Evolutionary conservation across 1,140 invertebrate genomes (phyloP).

Genomic region (Drosophila pruinosa): DNA sequence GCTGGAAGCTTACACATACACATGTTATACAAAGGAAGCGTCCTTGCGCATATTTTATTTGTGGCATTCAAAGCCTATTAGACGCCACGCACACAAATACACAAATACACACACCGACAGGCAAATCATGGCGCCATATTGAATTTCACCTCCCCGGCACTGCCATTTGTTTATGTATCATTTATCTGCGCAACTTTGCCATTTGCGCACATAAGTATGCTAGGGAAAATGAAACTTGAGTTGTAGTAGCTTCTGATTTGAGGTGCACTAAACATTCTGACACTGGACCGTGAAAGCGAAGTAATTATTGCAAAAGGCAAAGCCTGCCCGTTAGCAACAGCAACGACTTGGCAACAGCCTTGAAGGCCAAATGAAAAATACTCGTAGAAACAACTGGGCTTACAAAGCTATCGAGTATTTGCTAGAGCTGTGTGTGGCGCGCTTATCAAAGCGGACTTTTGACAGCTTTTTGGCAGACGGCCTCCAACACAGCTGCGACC

Average conservation of each 20-base stretch:
- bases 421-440: conserved; percentile 17
- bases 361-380: conserved; percentile 1
- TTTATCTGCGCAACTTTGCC: conserved; percentile 14
- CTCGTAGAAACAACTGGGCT: background rate
- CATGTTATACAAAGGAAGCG: background rate
- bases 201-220: conserved; percentile 53
- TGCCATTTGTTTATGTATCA: conserved; percentile 57
- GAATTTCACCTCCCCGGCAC: no score
- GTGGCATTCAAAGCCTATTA: conserved; percentile 57
- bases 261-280: conserved; percentile 21
- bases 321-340: conserved; percentile 10
- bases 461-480: conserved; percentile 64
- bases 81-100: conserved; percentile 32
- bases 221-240: conserved; percentile 17
- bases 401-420: conserved; percentile 39
- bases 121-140: conserved; percentile 63
- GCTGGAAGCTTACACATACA: background rate
- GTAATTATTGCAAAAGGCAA: conserved; percentile 44
- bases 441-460: conserved; percentile 69
- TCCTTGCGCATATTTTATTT: conserved; percentile 54
- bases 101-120: conserved; percentile 10
- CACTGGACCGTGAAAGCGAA: conserved; percentile 1
- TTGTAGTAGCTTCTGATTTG: background rate
- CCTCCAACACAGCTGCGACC: background rate
- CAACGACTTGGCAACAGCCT: background rate